Conservation (phyloP, 2,888 invertebrate genomes). For the Chrysolina haemoptera region DNA sequence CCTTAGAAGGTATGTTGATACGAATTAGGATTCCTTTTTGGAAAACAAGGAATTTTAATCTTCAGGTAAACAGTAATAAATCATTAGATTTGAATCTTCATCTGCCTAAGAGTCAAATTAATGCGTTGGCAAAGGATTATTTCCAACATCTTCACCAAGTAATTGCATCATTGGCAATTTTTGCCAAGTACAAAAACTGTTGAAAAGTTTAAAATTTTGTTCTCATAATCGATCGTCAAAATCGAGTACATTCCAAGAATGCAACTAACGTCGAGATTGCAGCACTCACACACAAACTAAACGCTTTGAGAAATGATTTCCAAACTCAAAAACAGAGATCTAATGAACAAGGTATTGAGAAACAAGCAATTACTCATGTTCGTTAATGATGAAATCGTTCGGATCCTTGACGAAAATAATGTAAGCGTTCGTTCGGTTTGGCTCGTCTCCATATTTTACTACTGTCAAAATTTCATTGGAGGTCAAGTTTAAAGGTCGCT, state of each 20-base stretch:
- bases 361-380: conserved; percentile 19
- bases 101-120: too few relatives aligned
- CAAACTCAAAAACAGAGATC: conserved; percentile 19
- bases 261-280: conserved; percentile 9
- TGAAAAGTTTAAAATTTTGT: not conserved
- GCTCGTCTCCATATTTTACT: conserved; percentile 18
- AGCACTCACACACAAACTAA: conserved; percentile 3
- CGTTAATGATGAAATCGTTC: conserved; percentile 20
- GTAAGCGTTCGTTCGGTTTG: conserved; percentile 12
- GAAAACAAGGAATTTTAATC: too few relatives aligned
- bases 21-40: too few relatives aligned
- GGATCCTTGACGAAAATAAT: conserved; percentile 20
- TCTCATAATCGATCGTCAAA: not conserved
- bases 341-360: conserved; percentile 11
- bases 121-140: too few relatives aligned
- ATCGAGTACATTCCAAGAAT: conserved; percentile 8
- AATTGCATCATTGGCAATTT: too few relatives aligned
- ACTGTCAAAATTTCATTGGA: conserved; percentile 41
- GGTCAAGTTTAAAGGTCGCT: conserved; percentile 50
- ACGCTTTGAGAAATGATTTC: conserved; percentile 15
- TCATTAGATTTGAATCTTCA: too few relatives aligned
- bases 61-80: too few relatives aligned
- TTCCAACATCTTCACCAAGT: too few relatives aligned
- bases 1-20: too few relatives aligned
- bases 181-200: too few relatives aligned